Evolutionary conservation across 2,113 vertebrate species (phyloP).

Genomic region (Urocynchramus pylzowi): DNA sequence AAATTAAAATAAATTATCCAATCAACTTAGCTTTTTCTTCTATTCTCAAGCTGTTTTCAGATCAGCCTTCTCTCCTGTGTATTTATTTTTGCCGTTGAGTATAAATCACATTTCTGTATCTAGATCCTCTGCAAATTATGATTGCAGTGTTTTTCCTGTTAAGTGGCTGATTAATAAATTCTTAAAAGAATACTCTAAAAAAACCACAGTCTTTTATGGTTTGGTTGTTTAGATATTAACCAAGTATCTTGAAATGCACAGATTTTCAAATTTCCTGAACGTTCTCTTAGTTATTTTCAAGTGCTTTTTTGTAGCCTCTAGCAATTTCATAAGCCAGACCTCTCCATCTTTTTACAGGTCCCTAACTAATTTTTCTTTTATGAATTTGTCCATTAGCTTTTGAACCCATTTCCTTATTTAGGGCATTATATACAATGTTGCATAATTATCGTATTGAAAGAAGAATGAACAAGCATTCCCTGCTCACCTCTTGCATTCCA

Average conservation of each 20-base stretch:
- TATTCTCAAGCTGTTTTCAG: background rate
- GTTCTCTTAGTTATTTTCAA: background rate
- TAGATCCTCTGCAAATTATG: background rate
- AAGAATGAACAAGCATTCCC: background rate
- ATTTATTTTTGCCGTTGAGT: background rate
- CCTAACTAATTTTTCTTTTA: background rate
- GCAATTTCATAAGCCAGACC: background rate
- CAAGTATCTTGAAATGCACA: background rate
- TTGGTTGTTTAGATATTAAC: background rate
- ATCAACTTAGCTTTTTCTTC: background rate
- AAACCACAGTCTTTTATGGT: background rate
- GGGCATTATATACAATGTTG: background rate
- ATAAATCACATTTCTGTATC: background rate
- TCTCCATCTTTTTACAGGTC: background rate
- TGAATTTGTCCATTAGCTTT: background rate
- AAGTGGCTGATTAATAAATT: background rate
- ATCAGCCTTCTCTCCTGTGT: background rate
- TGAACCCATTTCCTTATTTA: background rate
- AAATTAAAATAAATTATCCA: constrained; percentile 4
- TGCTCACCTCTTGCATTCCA: background rate
- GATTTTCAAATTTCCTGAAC: background rate
- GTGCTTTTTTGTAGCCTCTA: background rate
- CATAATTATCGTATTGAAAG: background rate
- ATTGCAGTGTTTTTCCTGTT: background rate
- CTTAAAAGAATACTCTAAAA: background rate